Evolutionary conservation across 2,888 invertebrate species (phyloP), one percentile per base, ranked within the genome.

Genomic region (Tenthredo scrophulariae): DNA sequence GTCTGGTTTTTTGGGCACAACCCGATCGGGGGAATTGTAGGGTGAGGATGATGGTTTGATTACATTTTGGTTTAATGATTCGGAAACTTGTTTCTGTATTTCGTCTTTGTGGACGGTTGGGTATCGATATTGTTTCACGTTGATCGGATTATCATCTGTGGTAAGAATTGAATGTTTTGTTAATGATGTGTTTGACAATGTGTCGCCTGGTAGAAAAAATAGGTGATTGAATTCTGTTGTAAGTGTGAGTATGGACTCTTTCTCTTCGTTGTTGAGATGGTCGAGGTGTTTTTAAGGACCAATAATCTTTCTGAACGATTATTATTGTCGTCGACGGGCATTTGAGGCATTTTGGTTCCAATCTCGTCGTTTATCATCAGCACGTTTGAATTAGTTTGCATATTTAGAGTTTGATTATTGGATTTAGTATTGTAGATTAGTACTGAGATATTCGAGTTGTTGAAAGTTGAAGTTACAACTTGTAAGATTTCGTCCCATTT

Each of bases 1-100:
- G n/a, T 54, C 54, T 54, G 54, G 54, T 18, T 86, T 86, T 77
- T 86, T 86, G 5, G 85, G 75, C 18, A 86, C 86, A 22, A 86
- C 50, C 86, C 85, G 87, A 9, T 86, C 70, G 13, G 85, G 86
- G 9, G n/a, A n/a, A n/a, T n/a, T n/a, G 50, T 40, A 72, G 18
- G 40, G 72, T 72, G 43, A 72, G n/a, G n/a, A 37, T 72, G 37
- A 72, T 15, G 72, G 72, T 7, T 40, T 15, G 72, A 72, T 72
- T 7, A 72, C 37, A 37, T 15, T 7, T 22, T n/a, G n/a, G n/a
- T 37, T n/a, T 40, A 40, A 5, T 37, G 13, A 40, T 10, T 72
- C 40, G 9, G 37, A 33, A 37, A 72, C 72, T 29, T 72, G 72
- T 72, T 40, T 40, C 1, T 37, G 37, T n/a, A 72, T 72, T 15